These are phyloP conservation scores for Sebastes elongatus DNA, from an alignment of 2,797 vertebrate species.

Conservation along the genomic window DNA sequence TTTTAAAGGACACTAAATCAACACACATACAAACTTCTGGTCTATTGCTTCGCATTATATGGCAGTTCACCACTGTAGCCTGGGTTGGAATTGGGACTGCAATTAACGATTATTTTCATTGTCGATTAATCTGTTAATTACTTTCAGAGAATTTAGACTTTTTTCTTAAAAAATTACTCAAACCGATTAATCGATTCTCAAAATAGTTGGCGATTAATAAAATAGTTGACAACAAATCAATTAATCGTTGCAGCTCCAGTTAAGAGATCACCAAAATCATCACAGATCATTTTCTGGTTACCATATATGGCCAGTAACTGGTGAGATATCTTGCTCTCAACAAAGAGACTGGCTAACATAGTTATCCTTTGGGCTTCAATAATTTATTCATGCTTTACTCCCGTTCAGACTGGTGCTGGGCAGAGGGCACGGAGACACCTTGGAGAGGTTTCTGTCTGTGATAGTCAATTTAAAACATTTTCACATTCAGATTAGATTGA, in stretches of 20 bases:
- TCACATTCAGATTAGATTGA: neutral
- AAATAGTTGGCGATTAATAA: too few species aligned
- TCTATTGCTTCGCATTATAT: neutral
- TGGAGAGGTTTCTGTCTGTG: neutral
- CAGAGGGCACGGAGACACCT: neutral
- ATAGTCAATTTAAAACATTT: neutral
- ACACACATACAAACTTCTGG: neutral
- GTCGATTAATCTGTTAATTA: too few species aligned
- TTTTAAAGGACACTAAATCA: neutral
- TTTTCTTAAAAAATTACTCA: too few species aligned
- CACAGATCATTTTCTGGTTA: neutral
- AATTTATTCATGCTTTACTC: neutral
- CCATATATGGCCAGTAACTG: neutral
- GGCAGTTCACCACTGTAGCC: neutral
- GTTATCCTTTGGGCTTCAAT: neutral
- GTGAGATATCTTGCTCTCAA: neutral
- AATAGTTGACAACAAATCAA: too few species aligned
- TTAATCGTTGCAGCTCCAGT: too few species aligned
- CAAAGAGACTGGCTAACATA: neutral
- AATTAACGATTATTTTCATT: too few species aligned
- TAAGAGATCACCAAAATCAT: neutral
- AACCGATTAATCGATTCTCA: too few species aligned
- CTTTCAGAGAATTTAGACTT: too few species aligned
- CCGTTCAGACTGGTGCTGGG: neutral
- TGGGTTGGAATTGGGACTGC: too few species aligned